Base-by-base conservation (phyloP, 2,797 vertebrate species). In the Karalla daura region DNA sequence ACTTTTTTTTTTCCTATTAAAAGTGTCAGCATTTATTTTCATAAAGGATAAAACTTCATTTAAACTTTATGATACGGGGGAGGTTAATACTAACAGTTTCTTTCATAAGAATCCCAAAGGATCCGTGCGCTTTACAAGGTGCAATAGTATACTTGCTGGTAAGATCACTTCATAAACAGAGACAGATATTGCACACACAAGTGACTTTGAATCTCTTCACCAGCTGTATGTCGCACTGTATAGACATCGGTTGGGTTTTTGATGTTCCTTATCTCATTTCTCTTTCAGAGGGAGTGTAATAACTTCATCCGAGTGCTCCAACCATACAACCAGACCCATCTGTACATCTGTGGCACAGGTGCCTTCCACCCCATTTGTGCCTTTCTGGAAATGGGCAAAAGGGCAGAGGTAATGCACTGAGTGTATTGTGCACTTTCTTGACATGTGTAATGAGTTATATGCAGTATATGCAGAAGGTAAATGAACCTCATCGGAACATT, bases 231-330 rank as follows among this genome's bases (percentile, higher is more conserved):
- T 70, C 18, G 58, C n/a, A 18, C 11, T 24, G 25, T 37, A 21
- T 74, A 24, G 58, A 49, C 43, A 13, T 4, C 20, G 12, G 10
- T 17, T 3, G 0, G 0, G 5, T 21, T 64, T 50, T 56, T 72
- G 7, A 76, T 56, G 37, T 37, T 17, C 20, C 2, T 46, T 65
- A 2, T 74, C 11, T 64, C 23, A 0, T 67, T 74, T 81, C 78
- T 74, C 40, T 89, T 89, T 75, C 88, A 99, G 98, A 98, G 93
- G 91, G 98, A 99, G 91, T 99, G 97, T 89, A 96, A 96, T 40
- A 99, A 99, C 94, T 99, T 96, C 91, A 95, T 99, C 86, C 95
- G 97, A 50, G 96, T 99, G 55, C 95, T 99, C 21, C 97, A 98
- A 75, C 77, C 92, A 18, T 98, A 94, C 84, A 99, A 99, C 90